A percentile compares a stretch with the other conserved stretches of the same genome.
phyloP scores from a whole-genome alignment of 2,888 invertebrate genomes.

The Therioaphis trifolii region DNA sequence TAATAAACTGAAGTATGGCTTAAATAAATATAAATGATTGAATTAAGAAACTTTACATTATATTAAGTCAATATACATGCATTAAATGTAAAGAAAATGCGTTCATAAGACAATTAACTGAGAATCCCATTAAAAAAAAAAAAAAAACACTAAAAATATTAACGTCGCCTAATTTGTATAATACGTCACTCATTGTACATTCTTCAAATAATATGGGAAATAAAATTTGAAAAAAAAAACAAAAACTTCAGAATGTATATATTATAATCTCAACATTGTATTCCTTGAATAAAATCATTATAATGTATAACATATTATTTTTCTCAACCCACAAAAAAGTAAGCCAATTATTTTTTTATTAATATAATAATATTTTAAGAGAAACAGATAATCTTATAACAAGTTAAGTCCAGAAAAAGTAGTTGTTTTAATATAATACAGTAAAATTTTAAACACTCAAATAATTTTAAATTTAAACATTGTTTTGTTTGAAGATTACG shows the following conservation, averaged over 20 bases:
- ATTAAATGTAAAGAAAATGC: slow-evolving; percentile 9
- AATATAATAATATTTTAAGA: not conserved
- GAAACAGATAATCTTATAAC: not conserved
- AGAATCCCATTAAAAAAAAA: slow-evolving; percentile 12
- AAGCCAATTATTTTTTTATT: slow-evolving; percentile 24
- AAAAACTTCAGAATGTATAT: slow-evolving; percentile 18
- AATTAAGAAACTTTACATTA: not conserved
- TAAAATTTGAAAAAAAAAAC: slow-evolving; percentile 18
- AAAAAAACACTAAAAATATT: slow-evolving; percentile 9
- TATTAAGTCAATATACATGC: not conserved
- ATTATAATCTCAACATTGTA: not conserved
- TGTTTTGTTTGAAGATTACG: too few species aligned
- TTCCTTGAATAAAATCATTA: slow-evolving; percentile 9
- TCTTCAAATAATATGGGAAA: slow-evolving; percentile 5
- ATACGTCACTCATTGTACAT: slow-evolving; percentile 24
- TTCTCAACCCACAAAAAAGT: slow-evolving; percentile 24
- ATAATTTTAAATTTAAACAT: too few species aligned
- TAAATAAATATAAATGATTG: not conserved
- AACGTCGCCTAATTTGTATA: slow-evolving; percentile 7
- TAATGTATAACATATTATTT: slow-evolving; percentile 28
- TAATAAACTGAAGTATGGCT: too few species aligned
- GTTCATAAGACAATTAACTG: not conserved
- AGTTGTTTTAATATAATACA: too few species aligned
- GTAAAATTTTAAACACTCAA: too few species aligned
- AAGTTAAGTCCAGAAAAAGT: not conserved